Percentiles rank a stretch among this genome's conserved stretches.
Conservation (phyloP, 2,113 vertebrate genomes). For the Manacus vitellinus region DNA sequence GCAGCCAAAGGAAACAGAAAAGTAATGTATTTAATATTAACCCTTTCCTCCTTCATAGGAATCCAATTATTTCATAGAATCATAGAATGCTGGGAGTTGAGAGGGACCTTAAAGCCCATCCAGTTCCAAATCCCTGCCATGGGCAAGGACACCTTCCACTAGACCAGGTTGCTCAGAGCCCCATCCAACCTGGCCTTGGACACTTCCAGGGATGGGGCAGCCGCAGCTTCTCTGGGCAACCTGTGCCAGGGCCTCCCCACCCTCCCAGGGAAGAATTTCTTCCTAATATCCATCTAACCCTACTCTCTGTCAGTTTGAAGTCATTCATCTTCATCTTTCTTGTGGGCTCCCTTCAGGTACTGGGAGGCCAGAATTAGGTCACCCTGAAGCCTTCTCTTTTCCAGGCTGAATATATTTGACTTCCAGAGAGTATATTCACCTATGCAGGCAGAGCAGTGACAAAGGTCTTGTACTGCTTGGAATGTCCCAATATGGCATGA, state of each 20-base stretch:
- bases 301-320: neutral
- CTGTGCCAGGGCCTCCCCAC: fast-evolving
- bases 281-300: fast-evolving
- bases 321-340: neutral
- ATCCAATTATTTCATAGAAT: neutral
- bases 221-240: neutral
- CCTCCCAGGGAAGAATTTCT: neutral
- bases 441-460: neutral
- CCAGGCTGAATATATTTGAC: neutral
- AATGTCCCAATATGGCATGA: neutral
- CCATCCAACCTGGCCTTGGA: fast-evolving
- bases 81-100: neutral
- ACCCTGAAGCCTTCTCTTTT: neutral
- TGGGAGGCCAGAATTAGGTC: fast-evolving
- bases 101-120: neutral
- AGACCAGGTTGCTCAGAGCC: fast-evolving
- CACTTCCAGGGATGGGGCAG: neutral
- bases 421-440: neutral
- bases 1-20: neutral
- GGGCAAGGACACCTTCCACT: neutral
- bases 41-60: neutral
- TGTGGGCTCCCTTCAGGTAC: neutral
- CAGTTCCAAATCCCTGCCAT: fast-evolving
- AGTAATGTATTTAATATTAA: neutral
- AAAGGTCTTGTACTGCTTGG: neutral